Evolutionary conservation across 2,888 invertebrate species (phyloP).

Genomic region (Conistra vaccinii): DNA sequence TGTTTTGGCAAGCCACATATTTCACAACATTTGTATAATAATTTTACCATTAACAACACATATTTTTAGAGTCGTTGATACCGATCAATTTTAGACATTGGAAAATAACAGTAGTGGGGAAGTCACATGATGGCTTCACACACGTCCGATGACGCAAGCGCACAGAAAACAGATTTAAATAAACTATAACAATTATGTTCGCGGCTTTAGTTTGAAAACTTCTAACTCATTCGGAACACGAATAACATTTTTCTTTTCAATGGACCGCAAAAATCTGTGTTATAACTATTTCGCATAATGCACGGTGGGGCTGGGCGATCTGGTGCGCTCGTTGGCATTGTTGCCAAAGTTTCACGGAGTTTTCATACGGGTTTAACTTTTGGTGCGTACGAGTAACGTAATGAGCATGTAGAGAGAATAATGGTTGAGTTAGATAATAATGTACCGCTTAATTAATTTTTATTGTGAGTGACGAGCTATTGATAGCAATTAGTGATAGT

Average conservation of each 20-base stretch:
- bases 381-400: conserved; percentile 52
- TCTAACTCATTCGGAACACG: conserved; percentile 70
- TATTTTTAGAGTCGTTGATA: conserved; percentile 64
- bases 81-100: conserved; percentile 77
- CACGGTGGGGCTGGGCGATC: conserved; percentile 59
- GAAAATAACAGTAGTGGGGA: conserved; percentile 76
- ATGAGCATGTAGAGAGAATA: conserved; percentile 38
- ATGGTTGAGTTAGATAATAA: conserved; percentile 31
- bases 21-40: conserved; percentile 67
- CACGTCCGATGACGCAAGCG: conserved; percentile 81
- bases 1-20: conserved; percentile 56
- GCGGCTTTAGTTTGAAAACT: conserved; percentile 78
- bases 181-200: conserved; percentile 82
- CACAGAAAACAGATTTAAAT: conserved; percentile 82
- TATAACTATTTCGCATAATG: conserved; percentile 72
- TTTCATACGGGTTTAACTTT: conserved; percentile 62
- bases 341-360: conserved; percentile 66
- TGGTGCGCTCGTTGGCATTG: conserved; percentile 62
- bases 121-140: conserved; percentile 84
- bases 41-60: conserved; percentile 65
- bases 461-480: conserved; percentile 41
- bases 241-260: conserved; percentile 80
- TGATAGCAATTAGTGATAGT: conserved; percentile 52
- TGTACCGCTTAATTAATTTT: conserved; percentile 36
- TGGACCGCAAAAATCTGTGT: conserved; percentile 74